Base-by-base conservation (phyloP, 2,797 vertebrate species). In the Acanthiza pusilla region DNA sequence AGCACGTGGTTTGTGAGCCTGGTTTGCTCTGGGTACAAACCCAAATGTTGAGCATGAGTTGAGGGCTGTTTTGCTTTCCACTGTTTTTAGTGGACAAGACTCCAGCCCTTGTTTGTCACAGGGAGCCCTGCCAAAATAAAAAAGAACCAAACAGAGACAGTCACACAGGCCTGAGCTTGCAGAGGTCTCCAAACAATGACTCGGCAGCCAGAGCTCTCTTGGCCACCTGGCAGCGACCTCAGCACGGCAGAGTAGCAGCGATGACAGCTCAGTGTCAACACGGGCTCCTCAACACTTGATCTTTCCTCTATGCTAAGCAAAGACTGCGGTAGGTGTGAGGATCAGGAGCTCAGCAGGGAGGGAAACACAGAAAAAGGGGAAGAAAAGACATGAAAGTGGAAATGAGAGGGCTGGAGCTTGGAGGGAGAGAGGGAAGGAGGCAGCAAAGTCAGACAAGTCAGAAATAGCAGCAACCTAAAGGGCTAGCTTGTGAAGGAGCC, bases 171-270 rank as follows among this genome's bases (percentile, higher is more conserved):
- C 85, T 43, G 29, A 23, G 70, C 79, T 81, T 84, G 70, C 79
- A 85, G 54, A 94, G 42, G 54, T 74, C 72, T 88, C 85, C 68
- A 91, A 92, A 88, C 79, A 85, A 47, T 96, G 93, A 91, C 43
- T 83, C 26, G 25, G 58, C 91, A 88, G 42, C 11, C 27, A 80
- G 79, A 40, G 3, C 27, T 91, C 50, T 67, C 61, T 10, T 51
- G 87, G 87, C 26, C 57, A 26, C 61, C 61, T 29, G 34, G 43
- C 70, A 55, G 60, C 50, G 68, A 40, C 36, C 68, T 25, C 6
- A 3, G 54, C 76, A 84, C 3, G 2, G 68, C 60, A 66, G 40
- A 80, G 43, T 48, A 27, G 22, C 65, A 85, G 77, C 0, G 5
- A 32, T 71, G 89, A 95, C 87, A 83, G 82, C 19, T 30, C 58